A percentile compares a stretch with the other conserved stretches of the same genome.
These are phyloP conservation scores for Aleadryas rufinucha DNA, from an alignment of 2,113 vertebrate species.

Conservation along the genomic window DNA sequence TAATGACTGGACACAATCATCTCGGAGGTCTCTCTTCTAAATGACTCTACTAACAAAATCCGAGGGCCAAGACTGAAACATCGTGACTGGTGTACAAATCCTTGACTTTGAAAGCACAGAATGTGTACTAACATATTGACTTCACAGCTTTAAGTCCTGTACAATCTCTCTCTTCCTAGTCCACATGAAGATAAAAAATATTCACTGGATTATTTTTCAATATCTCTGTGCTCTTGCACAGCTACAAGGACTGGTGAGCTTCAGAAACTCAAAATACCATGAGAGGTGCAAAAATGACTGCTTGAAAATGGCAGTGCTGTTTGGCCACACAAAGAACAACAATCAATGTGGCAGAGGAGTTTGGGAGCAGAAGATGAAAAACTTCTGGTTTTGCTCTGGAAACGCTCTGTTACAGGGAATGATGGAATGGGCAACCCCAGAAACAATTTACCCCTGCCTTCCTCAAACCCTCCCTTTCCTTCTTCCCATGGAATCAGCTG, in stretches of 20 bases:
- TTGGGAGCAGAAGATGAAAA: not conserved
- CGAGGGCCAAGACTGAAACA: not conserved
- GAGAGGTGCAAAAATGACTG: fast-evolving
- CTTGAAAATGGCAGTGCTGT: not conserved
- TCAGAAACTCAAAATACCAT: not conserved
- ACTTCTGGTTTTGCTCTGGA: not conserved
- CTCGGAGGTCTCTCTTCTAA: not conserved
- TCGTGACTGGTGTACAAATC: not conserved
- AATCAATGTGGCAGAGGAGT: not conserved
- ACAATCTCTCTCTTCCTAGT: not conserved
- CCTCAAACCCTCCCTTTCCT: not conserved
- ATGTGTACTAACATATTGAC: not conserved
- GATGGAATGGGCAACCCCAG: not conserved
- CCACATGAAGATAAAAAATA: not conserved
- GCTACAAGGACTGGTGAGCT: not conserved
- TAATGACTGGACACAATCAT: not conserved
- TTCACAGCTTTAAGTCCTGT: not conserved
- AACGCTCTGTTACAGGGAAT: not conserved
- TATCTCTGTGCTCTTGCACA: not conserved
- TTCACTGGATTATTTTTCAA: not conserved
- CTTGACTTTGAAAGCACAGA: not conserved
- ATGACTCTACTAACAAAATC: not conserved
- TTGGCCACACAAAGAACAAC: not conserved
- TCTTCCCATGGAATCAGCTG: not conserved
- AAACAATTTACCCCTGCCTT: not conserved